phyloP scores from a whole-genome alignment of 2,888 invertebrate species.

The Ariolimax columbianus region DNA sequence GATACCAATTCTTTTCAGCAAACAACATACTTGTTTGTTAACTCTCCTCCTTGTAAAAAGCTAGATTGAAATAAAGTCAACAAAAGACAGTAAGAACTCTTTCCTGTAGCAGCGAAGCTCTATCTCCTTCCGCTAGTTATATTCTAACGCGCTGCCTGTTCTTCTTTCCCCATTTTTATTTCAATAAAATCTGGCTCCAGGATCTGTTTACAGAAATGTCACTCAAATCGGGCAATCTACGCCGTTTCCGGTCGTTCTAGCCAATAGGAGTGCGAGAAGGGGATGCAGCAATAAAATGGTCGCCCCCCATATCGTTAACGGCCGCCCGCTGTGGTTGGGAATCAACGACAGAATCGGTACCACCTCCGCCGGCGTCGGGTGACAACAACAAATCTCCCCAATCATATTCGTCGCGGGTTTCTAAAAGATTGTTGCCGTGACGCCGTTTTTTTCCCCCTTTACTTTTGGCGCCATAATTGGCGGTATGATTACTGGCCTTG shows the following conservation, averaged over 20 bases:
- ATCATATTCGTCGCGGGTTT: slow-evolving; percentile 7
- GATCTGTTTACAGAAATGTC: slow-evolving; percentile 27
- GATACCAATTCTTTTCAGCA: too few relatives aligned
- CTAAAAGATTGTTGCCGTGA: not conserved
- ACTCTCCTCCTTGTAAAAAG: too few relatives aligned
- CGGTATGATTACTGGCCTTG: slow-evolving; percentile 3
- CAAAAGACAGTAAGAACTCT: slow-evolving; percentile 5
- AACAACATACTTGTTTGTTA: too few relatives aligned
- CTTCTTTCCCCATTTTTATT: slow-evolving; percentile 31
- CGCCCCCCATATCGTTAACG: slow-evolving; percentile 34
- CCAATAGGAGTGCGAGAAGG: slow-evolving; percentile 22
- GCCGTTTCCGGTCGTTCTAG: slow-evolving; percentile 17
- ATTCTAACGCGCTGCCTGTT: not conserved
- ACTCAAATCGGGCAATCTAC: slow-evolving; percentile 6
- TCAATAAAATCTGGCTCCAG: slow-evolving; percentile 19
- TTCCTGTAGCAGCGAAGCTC: not conserved
- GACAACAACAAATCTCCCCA: slow-evolving; percentile 6
- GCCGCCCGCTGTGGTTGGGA: slow-evolving; percentile 20
- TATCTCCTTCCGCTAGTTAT: not conserved
- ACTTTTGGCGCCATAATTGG: not conserved
- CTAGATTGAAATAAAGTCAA: too few relatives aligned
- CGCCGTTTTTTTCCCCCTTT: not conserved
- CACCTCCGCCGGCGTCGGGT: not conserved
- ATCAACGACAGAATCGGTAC: slow-evolving; percentile 6
- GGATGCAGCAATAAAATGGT: slow-evolving; percentile 17